Base-by-base conservation (phyloP, 2,888 invertebrate species). In the Cheiracanthium punctorium region DNA sequence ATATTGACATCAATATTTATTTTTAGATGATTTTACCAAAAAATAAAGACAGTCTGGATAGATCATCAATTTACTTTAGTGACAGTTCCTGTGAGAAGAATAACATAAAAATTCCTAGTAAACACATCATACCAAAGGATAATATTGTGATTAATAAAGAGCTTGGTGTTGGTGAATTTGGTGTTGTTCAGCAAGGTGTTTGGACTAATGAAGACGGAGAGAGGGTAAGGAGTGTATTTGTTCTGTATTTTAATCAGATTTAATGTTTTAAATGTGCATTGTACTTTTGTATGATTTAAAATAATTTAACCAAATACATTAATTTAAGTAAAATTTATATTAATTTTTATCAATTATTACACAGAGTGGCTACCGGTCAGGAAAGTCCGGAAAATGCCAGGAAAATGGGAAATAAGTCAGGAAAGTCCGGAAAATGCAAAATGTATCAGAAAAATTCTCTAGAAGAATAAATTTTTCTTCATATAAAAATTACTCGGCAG, bases 131-230 rank as follows among this genome's bases (percentile, higher is more conserved):
- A 91, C 95, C 95, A 0, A 95, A 96, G 41, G 97, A 97, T 90
- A 95, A 96, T 89, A 97, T 98, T 90, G 95, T 96, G 85, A 95
- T 98, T 71, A 97, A 97, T 91, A 98, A 98, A 91, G 97, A 97
- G 91, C 93, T 99, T 81, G 99, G 99, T 33, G 96, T 95, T 90
- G 99, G 99, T 17, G 98, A 99, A 92, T 99, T 99, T 93, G 99
- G 99, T 4, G 96, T 97, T 17, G 99, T 99, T 0, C 98, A 98
- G 91, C 98, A 98, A 92, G 99, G 98, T 1, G 96, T 97, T 10
- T 98, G 98, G 98, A 96, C 96, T 72, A 97, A 97, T 91, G 92
- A 93, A 84, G 97, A 97, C 89, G 97, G 96, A 82, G 96, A 97
- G 92, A 94, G 97, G 92, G 96, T 96, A 92, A 81, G 89, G 73